Base-by-base conservation (phyloP, 2,113 vertebrate species). In the Coracopsis vasa region DNA sequence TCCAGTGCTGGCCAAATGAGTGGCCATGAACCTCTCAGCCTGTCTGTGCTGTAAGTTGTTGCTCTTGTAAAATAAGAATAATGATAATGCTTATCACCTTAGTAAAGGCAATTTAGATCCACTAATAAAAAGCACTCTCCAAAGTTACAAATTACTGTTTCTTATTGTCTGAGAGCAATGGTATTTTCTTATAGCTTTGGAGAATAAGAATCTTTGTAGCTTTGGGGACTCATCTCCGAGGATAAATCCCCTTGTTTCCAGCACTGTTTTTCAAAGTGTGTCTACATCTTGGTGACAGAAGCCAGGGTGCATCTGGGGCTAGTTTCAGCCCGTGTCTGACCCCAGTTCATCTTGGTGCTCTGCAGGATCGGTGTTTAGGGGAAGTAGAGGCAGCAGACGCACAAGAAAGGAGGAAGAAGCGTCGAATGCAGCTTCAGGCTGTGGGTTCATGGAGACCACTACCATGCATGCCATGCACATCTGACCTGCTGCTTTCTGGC, bases 401-500 rank as follows among this genome's bases (percentile, higher is more conserved):
- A 0, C 12, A 61, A 54, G 14, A 61, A 78, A 73, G 27, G 54
- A 72, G 33, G 39, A 79, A 41, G 19, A 82, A 61, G 5, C 39
- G 48, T 25, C 9, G 8, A 44, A 41, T 56, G 27, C 24, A 19
- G 6, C 21, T 66, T 66, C 35, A 53, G 54, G 29, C 17, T 64
- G 24, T 1, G 7, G 69, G 8, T 80, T 83, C 50, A 25, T 39
- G 24, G 29, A 82, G 10, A 74, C 8, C 8, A 19, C 29, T 53
- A 9, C 16, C 28, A 23, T 24, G 6, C 0, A 0, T 47, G 35
- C 7, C 10, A 4, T 31, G 20, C 1, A 2, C 33, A 28, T 64
- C 37, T 74, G 72, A 39, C 20, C 9, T 58, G 31, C 28, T 45
- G 11, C 25, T 78, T 94, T 62, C 27, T 61, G 31, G 7, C 28